These are phyloP conservation scores for Rallus crepitans DNA, from an alignment of 2,797 vertebrate genomes.

Conservation along the genomic window DNA sequence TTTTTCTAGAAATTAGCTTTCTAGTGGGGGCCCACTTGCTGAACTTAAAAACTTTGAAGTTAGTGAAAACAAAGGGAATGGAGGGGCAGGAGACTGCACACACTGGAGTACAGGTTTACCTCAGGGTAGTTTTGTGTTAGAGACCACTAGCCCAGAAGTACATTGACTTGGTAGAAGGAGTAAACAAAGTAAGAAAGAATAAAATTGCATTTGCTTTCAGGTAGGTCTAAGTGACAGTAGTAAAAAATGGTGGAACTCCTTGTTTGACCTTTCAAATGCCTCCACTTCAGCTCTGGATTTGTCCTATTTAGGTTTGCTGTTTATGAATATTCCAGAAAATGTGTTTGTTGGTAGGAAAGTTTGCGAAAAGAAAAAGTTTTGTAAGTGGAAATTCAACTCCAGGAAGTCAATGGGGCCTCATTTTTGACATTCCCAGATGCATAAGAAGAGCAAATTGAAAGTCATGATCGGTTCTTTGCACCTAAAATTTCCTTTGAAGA, in stretches of 20 bases:
- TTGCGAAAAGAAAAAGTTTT: neutral
- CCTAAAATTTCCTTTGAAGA: conserved; percentile 2
- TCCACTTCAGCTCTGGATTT: neutral
- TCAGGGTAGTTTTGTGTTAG: neutral
- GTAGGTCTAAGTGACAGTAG: neutral
- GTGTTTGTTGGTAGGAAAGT: neutral
- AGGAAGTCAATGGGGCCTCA: neutral
- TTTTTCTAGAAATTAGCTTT: neutral
- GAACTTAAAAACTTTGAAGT: neutral
- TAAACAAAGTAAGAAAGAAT: neutral
- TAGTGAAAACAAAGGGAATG: neutral
- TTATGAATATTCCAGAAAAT: conserved; percentile 13
- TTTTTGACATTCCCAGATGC: neutral
- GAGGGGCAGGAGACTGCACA: neutral
- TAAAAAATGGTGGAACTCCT: neutral
- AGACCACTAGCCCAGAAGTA: neutral
- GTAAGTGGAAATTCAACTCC: neutral
- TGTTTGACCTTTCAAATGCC: neutral
- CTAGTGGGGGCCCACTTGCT: neutral
- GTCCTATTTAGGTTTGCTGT: neutral
- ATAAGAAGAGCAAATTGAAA: neutral
- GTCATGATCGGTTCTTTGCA: neutral
- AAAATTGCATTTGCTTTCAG: neutral
- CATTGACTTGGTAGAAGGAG: neutral
- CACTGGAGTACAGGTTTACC: neutral